phyloP scores from a whole-genome alignment of 2,888 invertebrate genomes.

The Drosophila acutilabella region DNA sequence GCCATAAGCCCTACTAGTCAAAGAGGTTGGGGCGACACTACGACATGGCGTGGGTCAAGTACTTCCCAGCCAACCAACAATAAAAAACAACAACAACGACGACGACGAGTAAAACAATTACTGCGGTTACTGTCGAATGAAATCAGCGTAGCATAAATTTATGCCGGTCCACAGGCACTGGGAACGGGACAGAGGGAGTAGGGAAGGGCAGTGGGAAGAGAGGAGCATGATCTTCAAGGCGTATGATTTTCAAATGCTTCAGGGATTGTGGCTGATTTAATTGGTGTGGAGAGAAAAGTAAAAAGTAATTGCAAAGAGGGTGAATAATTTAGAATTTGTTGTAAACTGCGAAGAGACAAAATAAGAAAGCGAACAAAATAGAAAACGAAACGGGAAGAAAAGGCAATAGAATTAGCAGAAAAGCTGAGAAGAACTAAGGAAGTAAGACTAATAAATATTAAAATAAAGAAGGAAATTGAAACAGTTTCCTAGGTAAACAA shows the following conservation, averaged over 20 bases:
- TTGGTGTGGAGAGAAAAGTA: conserved; percentile 44
- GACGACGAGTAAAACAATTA: conserved; percentile 61
- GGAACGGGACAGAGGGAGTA: background rate
- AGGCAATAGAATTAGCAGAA: background rate
- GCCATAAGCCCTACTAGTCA: conserved; percentile 17
- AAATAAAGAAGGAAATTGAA: background rate
- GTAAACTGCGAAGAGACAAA: conserved; percentile 6
- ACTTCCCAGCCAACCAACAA: conserved; percentile 22
- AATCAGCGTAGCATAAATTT: conserved; percentile 74
- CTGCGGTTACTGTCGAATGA: conserved; percentile 49
- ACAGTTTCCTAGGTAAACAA: too few relatives aligned
- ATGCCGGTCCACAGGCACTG: conserved; percentile 59
- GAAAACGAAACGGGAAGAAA: background rate
- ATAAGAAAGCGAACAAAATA: conserved; percentile 14
- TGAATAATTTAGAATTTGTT: conserved; percentile 48
- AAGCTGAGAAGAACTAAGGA: background rate
- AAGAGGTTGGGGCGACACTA: background rate
- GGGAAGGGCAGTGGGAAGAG: background rate
- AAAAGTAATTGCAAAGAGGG: conserved; percentile 18
- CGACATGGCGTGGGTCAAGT: conserved; percentile 71
- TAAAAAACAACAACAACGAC: background rate
- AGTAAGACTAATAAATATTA: background rate
- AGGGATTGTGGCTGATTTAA: conserved; percentile 70
- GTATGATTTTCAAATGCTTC: conserved; percentile 63
- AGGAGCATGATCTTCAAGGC: conserved; percentile 35